phyloP scores from a whole-genome alignment of 2,113 vertebrate species.

The Rhinolophus sinicus region DNA sequence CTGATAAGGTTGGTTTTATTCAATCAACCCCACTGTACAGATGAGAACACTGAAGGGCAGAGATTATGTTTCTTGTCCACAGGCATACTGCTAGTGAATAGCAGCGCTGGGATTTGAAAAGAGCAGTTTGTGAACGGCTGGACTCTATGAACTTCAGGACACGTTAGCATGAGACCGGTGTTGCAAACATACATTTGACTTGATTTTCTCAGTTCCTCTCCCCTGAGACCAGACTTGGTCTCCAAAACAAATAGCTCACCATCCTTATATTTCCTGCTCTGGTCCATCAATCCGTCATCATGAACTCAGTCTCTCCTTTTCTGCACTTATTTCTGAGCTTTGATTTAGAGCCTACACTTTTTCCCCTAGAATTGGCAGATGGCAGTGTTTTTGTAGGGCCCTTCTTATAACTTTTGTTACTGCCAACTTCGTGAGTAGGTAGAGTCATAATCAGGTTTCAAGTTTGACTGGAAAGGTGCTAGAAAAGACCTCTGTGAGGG shows the following conservation, averaged over 20 bases:
- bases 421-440: background rate
- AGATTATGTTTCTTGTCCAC: background rate
- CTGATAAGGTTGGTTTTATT: background rate
- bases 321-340: background rate
- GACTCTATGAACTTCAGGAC: background rate
- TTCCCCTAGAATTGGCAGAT: background rate
- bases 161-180: background rate
- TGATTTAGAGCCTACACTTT: background rate
- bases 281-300: background rate
- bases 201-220: slow-evolving; percentile 39
- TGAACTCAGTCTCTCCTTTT: background rate
- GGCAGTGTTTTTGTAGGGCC: background rate
- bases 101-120: background rate
- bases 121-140: background rate
- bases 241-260: slow-evolving; percentile 45
- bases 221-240: slow-evolving; percentile 3
- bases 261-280: slow-evolving; percentile 1
- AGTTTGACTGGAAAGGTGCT: background rate
- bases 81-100: background rate
- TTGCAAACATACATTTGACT: slow-evolving; percentile 25
- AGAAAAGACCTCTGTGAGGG: background rate
- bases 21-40: background rate
- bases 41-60: background rate
- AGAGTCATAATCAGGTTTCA: background rate
- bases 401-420: background rate